Evolutionary conservation across 2,113 vertebrate genomes (phyloP).

Genomic region (Promerops cafer): DNA sequence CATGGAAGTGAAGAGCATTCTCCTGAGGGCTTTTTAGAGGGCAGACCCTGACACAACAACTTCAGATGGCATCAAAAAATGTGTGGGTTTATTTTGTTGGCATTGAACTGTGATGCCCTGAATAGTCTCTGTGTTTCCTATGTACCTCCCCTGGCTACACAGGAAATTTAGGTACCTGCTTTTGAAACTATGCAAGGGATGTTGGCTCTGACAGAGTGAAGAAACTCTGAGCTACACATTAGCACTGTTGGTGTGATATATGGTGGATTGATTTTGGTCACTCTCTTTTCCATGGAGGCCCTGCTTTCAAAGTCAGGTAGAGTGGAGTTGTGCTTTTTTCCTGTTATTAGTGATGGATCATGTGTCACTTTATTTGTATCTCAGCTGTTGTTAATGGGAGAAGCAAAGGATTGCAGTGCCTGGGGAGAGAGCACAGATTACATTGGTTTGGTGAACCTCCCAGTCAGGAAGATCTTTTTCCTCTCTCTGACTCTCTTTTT

Average conservation of each 20-base stretch:
- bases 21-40: neutral
- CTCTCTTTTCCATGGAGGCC: neutral
- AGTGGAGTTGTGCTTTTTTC: neutral
- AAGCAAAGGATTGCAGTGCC: neutral
- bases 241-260: neutral
- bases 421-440: neutral
- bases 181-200: neutral
- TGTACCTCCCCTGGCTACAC: fast-evolving
- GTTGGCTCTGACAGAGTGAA: neutral
- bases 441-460: neutral
- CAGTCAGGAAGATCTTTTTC: neutral
- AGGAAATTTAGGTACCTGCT: neutral
- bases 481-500: neutral
- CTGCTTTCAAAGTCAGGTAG: neutral
- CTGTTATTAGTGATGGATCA: neutral
- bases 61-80: neutral
- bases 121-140: neutral
- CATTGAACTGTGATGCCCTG: neutral
- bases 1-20: neutral
- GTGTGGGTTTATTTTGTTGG: neutral
- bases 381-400: neutral
- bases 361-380: neutral
- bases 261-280: neutral
- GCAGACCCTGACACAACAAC: neutral
- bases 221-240: neutral